Evolutionary conservation across 1,140 invertebrate species (phyloP), one percentile per base, ranked within the genome.

Genomic region (Nymphalis io): DNA sequence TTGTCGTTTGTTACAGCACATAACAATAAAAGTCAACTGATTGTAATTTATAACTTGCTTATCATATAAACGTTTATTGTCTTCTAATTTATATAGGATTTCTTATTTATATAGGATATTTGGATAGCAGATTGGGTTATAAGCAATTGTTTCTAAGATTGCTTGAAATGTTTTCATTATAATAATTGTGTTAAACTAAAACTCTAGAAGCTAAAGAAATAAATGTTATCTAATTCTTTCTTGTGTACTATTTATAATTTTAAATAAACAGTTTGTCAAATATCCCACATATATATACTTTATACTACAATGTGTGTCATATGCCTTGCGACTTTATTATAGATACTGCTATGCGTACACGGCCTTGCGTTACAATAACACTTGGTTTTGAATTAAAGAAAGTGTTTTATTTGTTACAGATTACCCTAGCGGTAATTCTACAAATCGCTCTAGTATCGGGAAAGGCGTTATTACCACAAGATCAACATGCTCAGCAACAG

Each of bases 371-470:
- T 20, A 51, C 6, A 2, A 8, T 40, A 58, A 38, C 6, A 53
- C 13, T 39, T 1, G 16, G 13, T 20, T 48, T 33, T 13, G 16
- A 20, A 21, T 63, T 40, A 10, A 40, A 55, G 10, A 33, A 18
- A 55, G 21, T 1, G 8, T 81, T 66, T 88, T 61, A 12, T 72
- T 89, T 86, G 75, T 93, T 92, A 59, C 90, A 93, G 92, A 81
- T 93, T 92, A 88, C 90, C 90, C 82, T 92, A 59, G 85, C 76
- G 87, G 87, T 92, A 92, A 87, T 91, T 77, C 64, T 88, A 63
- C 82, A 89, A 73, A 81, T 90, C 73, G 82, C 84, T 83, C 82
- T 90, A 75, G 85, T 92, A 70, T 75, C 83, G 67, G 82, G 86
- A 70, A 93, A 92, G 84, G 89, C 92, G 60, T 81, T 92, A 71